Conservation (phyloP, 1,140 invertebrate genomes). For the Antheraea pernyi region DNA sequence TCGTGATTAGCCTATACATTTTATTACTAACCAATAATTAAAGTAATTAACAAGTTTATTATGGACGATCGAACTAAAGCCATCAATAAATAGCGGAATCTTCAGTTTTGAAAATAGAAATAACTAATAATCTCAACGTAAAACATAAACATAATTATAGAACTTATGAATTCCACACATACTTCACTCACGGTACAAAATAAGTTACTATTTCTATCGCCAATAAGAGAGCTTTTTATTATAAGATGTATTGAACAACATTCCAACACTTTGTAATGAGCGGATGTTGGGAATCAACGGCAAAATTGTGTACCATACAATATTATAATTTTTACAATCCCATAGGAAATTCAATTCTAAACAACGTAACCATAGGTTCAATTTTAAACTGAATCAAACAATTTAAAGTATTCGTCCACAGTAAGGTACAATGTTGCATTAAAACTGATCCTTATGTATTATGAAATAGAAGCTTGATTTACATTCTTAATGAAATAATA, state of each 20-base stretch:
- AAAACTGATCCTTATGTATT: conserved; percentile 57
- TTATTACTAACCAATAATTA: too few relatives aligned
- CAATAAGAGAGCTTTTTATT: conserved; percentile 44
- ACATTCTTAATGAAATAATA: conserved; percentile 60
- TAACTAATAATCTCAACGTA: too few relatives aligned
- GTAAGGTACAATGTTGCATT: conserved; percentile 46
- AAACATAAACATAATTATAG: too few relatives aligned
- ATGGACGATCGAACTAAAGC: too few relatives aligned
- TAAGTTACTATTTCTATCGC: background rate
- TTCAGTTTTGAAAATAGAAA: too few relatives aligned
- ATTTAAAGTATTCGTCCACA: conserved; percentile 36
- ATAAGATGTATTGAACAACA: conserved; percentile 63
- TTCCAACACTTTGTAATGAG: conserved; percentile 73
- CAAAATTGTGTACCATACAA: conserved; percentile 59
- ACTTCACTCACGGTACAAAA: too few relatives aligned
- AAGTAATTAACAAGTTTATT: too few relatives aligned
- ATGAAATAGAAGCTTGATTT: conserved; percentile 60
- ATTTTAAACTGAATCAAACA: background rate
- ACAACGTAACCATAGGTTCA: background rate
- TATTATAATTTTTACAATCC: conserved; percentile 51
- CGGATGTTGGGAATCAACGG: conserved; percentile 70
- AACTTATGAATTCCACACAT: too few relatives aligned
- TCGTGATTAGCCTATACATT: too few relatives aligned
- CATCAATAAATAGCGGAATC: too few relatives aligned
- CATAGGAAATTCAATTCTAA: background rate